Evolutionary conservation across 2,888 invertebrate genomes (phyloP).

Genomic region (Atethmia centrago): DNA sequence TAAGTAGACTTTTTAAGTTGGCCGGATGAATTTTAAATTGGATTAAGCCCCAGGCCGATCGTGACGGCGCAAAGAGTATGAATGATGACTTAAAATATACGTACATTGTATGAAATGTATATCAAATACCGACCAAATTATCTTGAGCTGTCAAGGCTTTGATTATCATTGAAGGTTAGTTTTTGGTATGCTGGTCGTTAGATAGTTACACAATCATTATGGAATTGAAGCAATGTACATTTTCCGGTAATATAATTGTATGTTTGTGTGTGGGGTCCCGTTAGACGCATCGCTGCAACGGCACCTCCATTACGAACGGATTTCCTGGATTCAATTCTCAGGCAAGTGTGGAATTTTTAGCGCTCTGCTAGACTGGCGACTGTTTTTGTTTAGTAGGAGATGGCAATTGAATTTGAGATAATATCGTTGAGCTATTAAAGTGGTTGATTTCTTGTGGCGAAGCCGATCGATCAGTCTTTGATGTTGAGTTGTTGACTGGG

Average conservation of each 20-base stretch:
- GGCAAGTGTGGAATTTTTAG: constrained; percentile 79
- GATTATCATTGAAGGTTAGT: constrained; percentile 56
- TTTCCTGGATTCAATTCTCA: constrained; percentile 86
- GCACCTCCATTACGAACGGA: constrained; percentile 77
- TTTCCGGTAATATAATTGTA: constrained; percentile 84
- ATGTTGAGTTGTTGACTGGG: constrained; percentile 23
- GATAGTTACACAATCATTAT: constrained; percentile 81
- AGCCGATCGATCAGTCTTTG: constrained; percentile 20
- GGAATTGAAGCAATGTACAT: constrained; percentile 86
- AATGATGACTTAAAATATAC: constrained; percentile 83
- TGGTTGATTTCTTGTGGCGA: constrained; percentile 33
- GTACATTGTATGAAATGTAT: constrained; percentile 68
- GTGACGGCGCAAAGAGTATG: constrained; percentile 88
- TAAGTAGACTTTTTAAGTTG: constrained; percentile 82
- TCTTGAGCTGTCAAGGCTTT: constrained; percentile 62
- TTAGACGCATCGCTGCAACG: constrained; percentile 80
- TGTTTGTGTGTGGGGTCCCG: constrained; percentile 75
- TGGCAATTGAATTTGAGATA: constrained; percentile 51
- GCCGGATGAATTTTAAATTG: constrained; percentile 87
- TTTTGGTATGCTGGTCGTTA: constrained; percentile 65
- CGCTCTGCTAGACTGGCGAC: constrained; percentile 30
- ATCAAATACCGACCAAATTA: constrained; percentile 70
- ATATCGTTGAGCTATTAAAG: constrained; percentile 49
- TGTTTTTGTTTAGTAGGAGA: constrained; percentile 45
- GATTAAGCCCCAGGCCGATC: constrained; percentile 86